A percentile compares a stretch with the other conserved stretches of the same genome.
Evolutionary conservation across 2,113 vertebrate genomes (phyloP).

Genomic region (Pygoscelis antarcticus): DNA sequence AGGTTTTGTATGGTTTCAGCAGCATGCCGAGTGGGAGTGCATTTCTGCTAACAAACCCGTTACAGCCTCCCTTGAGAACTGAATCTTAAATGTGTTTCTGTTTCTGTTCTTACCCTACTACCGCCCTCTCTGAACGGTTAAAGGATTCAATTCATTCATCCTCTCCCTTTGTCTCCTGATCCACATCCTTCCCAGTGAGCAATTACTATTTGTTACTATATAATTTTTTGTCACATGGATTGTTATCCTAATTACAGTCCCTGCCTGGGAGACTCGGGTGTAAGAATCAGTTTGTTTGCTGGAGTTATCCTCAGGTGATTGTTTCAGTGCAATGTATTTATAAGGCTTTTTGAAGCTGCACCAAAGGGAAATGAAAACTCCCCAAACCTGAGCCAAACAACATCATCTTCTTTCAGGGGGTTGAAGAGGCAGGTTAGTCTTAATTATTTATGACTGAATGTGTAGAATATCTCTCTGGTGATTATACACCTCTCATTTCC

Average conservation of each 20-base stretch:
- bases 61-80: background rate
- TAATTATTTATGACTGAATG: constrained; percentile 52
- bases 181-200: background rate
- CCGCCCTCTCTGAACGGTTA: background rate
- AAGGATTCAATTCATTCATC: background rate
- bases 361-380: constrained; percentile 10
- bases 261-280: background rate
- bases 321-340: constrained; percentile 20
- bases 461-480: background rate
- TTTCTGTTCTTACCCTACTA: background rate
- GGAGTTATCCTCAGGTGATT: constrained; percentile 6
- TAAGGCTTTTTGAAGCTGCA: constrained; percentile 20
- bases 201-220: background rate
- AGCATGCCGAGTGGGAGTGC: background rate
- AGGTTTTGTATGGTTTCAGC: background rate
- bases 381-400: constrained; percentile 6
- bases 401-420: background rate
- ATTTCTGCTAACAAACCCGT: background rate
- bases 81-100: constrained; percentile 17
- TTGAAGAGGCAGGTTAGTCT: constrained; percentile 26
- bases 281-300: background rate
- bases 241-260: constrained; percentile 13
- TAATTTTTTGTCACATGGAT: background rate
- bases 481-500: background rate
- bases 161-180: background rate